Evolutionary conservation across 1,140 invertebrate species (phyloP).

Genomic region (Penaeus chinensis): DNA sequence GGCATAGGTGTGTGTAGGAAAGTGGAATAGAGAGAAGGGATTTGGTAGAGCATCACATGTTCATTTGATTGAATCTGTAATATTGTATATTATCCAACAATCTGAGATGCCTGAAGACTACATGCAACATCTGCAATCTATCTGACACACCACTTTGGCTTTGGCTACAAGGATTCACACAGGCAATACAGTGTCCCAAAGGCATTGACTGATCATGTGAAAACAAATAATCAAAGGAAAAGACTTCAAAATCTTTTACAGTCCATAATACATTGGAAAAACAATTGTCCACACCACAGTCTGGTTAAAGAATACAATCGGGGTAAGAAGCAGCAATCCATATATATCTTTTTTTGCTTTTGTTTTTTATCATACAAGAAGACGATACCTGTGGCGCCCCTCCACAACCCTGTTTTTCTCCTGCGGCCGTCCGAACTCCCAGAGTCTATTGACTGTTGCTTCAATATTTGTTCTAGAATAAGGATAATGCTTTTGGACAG

Average conservation of each 20-base stretch:
- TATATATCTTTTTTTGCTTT: conserved; percentile 7
- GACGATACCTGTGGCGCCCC: conserved; percentile 32
- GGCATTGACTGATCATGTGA: no score
- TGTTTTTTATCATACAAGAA: background rate
- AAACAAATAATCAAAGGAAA: no score
- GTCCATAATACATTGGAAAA: background rate
- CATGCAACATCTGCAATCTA: no score
- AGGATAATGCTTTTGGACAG: conserved; percentile 9
- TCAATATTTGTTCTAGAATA: conserved; percentile 48
- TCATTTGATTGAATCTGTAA: no score
- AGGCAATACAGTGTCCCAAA: no score
- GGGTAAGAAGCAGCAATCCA: background rate
- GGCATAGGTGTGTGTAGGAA: no score
- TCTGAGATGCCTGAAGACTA: no score
- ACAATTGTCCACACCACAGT: conserved; percentile 21
- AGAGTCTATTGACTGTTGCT: conserved; percentile 39
- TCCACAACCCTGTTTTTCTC: conserved; percentile 44
- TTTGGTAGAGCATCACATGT: no score
- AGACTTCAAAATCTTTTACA: background rate
- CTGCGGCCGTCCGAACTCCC: conserved; percentile 35
- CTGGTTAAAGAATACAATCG: conserved; percentile 16
- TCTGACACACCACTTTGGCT: no score
- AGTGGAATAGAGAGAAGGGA: no score
- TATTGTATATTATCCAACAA: no score
- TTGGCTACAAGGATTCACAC: no score